These are phyloP conservation scores for Chloropsis hardwickii DNA, from an alignment of 2,113 vertebrate species.

Conservation along the genomic window DNA sequence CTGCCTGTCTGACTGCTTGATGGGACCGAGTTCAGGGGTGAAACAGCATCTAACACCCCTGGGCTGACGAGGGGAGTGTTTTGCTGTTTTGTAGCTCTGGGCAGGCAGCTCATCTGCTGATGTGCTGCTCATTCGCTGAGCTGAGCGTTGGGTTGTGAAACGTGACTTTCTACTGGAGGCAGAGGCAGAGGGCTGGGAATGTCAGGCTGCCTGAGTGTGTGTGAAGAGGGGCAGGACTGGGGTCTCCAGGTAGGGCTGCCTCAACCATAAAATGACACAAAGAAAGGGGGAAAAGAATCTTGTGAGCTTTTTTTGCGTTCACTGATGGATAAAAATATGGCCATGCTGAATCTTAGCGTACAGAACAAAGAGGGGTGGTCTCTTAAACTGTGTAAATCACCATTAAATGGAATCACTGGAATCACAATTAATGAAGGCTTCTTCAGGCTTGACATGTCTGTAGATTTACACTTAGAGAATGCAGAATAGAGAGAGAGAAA, in stretches of 20 bases:
- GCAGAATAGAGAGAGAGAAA: background rate
- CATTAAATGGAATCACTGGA: background rate
- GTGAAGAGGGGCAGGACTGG: background rate
- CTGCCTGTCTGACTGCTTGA: background rate
- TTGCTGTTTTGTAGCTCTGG: constrained; percentile 11
- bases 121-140: background rate
- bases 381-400: background rate
- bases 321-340: background rate
- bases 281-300: background rate
- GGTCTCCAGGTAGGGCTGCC: background rate
- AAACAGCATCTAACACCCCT: background rate
- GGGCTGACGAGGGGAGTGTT: background rate
- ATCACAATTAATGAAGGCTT: background rate
- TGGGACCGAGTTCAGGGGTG: background rate
- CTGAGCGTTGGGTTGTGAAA: background rate
- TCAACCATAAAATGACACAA: background rate
- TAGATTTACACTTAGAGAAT: background rate
- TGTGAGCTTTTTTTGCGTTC: background rate
- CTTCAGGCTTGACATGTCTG: background rate
- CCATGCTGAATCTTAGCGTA: background rate
- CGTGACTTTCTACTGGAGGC: background rate
- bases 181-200: background rate
- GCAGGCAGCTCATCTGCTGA: constrained; percentile 17
- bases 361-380: constrained; percentile 47
- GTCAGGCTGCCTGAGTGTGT: background rate